Percentiles rank a stretch among this genome's conserved stretches.
Conservation (phyloP, 2,113 vertebrate genomes). For the Mormyrus iriodes region DNA sequence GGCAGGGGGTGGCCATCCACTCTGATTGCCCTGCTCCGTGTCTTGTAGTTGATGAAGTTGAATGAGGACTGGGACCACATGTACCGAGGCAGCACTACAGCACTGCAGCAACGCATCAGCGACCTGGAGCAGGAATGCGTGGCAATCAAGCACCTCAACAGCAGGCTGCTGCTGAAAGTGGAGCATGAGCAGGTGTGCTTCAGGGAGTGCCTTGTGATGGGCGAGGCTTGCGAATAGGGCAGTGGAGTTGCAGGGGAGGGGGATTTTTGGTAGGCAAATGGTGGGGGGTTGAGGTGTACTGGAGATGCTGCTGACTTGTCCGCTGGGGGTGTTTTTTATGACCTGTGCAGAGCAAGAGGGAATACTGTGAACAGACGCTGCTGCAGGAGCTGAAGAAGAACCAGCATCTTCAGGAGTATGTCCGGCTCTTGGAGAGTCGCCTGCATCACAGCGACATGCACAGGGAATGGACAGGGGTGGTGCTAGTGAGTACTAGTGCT, state of each 20-base stretch:
- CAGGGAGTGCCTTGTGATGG: not conserved
- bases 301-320: not conserved
- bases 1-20: not conserved
- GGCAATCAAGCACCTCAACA: conserved; percentile 57
- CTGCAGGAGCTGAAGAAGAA: conserved; percentile 70
- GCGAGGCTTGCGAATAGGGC: not conserved
- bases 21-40: not conserved
- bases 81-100: conserved; percentile 58
- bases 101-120: conserved; percentile 58
- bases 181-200: conserved; percentile 65
- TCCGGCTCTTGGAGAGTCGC: conserved; percentile 56
- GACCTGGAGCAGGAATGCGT: conserved; percentile 55
- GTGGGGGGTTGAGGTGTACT: not conserved
- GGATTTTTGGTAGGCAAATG: not conserved
- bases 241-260: not conserved
- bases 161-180: conserved; percentile 59
- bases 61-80: conserved; percentile 75
- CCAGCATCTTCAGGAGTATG: conserved; percentile 66
- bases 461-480: conserved; percentile 34
- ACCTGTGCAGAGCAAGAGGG: conserved; percentile 58
- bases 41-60: conserved; percentile 70
- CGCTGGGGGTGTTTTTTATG: not conserved
- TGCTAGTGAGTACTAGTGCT: conserved; percentile 42
- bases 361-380: conserved; percentile 65
- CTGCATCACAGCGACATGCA: conserved; percentile 37